A percentile compares a stretch with the other conserved stretches of the same genome.
Evolutionary conservation across 2,797 vertebrate genomes (phyloP).

Genomic region (Clarias platycephalus): DNA sequence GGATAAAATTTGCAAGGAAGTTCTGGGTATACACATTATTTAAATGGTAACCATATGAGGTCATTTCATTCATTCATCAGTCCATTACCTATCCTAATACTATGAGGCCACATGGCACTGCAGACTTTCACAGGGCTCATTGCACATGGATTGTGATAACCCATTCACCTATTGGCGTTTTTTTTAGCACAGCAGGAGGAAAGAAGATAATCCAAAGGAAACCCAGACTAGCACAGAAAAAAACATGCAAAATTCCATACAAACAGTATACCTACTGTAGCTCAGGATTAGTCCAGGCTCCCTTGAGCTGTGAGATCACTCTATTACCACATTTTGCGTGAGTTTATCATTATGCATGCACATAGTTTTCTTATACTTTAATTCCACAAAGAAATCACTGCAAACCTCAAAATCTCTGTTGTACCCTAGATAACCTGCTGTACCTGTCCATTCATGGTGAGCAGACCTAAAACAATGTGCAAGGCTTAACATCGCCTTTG

Average conservation of each 20-base stretch:
- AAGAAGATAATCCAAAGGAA: not conserved
- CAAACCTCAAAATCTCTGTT: not conserved
- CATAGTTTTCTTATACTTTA: not conserved
- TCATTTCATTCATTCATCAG: not conserved
- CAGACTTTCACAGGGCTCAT: not conserved
- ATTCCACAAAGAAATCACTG: not conserved
- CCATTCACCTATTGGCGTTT: not conserved
- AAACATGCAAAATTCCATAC: not conserved
- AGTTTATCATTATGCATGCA: not conserved
- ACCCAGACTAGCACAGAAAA: not conserved
- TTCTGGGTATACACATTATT: not conserved
- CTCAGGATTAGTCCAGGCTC: not conserved
- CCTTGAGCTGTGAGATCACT: not conserved
- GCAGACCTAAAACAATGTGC: not conserved
- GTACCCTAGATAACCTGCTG: not conserved
- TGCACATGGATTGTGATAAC: not conserved
- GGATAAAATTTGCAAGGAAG: not conserved
- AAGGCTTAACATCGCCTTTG: not conserved
- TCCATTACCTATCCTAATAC: not conserved
- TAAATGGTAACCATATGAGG: not conserved
- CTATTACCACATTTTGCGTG: not conserved
- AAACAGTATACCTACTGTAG: not conserved
- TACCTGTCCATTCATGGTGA: conserved; percentile 19
- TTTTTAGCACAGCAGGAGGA: not conserved
- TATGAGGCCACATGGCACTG: not conserved